Percentiles rank a stretch among this genome's conserved stretches.
phyloP scores from a whole-genome alignment of 2,113 vertebrate species.

The Myanophis thanlyinensis region DNA sequence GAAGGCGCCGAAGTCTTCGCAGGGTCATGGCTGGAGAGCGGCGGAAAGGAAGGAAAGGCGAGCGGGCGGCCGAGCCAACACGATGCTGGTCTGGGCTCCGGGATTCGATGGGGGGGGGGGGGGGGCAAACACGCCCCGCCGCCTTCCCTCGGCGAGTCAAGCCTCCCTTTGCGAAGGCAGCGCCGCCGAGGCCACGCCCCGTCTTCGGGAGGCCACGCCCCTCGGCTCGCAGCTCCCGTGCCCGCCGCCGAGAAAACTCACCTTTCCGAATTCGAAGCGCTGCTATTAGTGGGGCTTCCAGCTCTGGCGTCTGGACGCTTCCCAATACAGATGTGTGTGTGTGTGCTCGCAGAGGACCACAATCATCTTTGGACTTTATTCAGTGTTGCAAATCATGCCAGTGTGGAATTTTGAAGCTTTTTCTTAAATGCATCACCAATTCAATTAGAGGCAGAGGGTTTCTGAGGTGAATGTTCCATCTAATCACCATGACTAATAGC shows the following conservation, averaged over 20 bases:
- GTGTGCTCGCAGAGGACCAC: too few relatives aligned
- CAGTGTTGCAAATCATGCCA: background rate
- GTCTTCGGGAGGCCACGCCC: background rate
- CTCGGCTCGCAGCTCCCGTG: background rate
- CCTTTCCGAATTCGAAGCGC: background rate
- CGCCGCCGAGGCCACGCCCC: background rate
- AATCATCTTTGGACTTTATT: background rate
- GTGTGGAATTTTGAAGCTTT: background rate
- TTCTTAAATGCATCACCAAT: background rate
- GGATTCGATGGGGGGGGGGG: background rate
- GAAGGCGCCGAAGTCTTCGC: conserved; percentile 70
- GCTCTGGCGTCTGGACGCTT: too few relatives aligned
- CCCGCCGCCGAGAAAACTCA: background rate
- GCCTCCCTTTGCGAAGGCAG: background rate
- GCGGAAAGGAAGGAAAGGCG: background rate
- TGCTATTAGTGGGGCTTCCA: background rate
- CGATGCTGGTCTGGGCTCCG: conserved; percentile 22
- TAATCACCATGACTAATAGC: background rate
- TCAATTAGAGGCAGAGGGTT: background rate
- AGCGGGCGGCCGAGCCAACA: background rate
- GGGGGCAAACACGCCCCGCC: background rate
- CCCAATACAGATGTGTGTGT: background rate
- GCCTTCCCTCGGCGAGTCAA: background rate
- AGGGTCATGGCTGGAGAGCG: conserved; percentile 69
- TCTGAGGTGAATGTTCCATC: background rate